Base-by-base conservation (phyloP, 2,797 vertebrate species). In the Cercopithecus neglectus region DNA sequence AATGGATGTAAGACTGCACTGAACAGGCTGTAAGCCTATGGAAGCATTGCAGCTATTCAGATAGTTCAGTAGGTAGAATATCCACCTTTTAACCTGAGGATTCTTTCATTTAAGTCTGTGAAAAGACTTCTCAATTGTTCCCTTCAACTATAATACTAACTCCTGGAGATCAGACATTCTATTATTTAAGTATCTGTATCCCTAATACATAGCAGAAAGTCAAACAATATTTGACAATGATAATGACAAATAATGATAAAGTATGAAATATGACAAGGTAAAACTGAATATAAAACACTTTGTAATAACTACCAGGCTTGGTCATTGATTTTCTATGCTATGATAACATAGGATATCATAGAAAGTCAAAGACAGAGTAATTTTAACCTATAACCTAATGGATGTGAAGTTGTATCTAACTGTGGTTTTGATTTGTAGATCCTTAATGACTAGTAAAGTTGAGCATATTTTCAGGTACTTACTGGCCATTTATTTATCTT, bases 191-290 rank as follows among this genome's bases (percentile, higher is more conserved):
- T 76, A 10, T 85, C 19, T 79, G 39, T 41, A 48, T 41, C 14
- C 50, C 33, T 80, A 84, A 80, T 46, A 92, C 30, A 74, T 2
- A 89, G 44, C 17, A 78, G n/a, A 67, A 92, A 89, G 57, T 94
- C 74, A 96, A 94, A 44, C 75, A 95, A 70, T 44, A 21, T 53
- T 94, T 92, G 44, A 76, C 78, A 70, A n/a, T 95, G 30, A 75
- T 44, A 75, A 81, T 59, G n/a, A 79, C 44, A 81, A 94, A 88
- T 28, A 91, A 76, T 92, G 19, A 90, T 80, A 39, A 96, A 74
- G 1, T 86, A 74, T 79, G 67, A 78, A 86, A 90, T 48, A 24
- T 50, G 48, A 89, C 22, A 48, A 95, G 61, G 26, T 89, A 76
- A 92, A 80, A 89, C 83, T 92, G 26, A 91, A 44, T 53, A 83